Evolutionary conservation across 2,113 vertebrate species (phyloP).

Genomic region (Mastomys coucha): DNA sequence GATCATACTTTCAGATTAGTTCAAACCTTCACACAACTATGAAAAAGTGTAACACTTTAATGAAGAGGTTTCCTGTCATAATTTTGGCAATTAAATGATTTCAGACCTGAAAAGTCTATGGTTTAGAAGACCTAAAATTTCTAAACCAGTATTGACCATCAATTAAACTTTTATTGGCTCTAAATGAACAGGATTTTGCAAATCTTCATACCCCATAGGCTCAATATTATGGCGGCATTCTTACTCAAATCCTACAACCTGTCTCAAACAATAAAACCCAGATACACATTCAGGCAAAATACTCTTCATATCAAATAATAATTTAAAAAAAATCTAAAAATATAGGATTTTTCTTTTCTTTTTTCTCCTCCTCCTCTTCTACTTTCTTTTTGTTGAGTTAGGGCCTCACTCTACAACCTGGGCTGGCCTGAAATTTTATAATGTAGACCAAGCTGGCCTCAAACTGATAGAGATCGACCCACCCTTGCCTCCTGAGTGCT

Average conservation of each 20-base stretch:
- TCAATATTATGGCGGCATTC: conserved; percentile 58
- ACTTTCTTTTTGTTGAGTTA: not conserved
- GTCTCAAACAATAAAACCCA: not conserved
- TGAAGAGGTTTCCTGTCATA: conserved; percentile 81
- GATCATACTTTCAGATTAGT: conserved; percentile 75
- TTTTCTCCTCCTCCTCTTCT: too few relatives aligned
- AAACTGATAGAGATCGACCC: not conserved
- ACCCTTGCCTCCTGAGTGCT: not conserved
- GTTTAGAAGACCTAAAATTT: conserved; percentile 85
- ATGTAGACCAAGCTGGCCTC: not conserved
- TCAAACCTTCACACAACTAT: conserved; percentile 82
- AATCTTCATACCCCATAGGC: conserved; percentile 78
- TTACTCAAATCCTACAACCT: not conserved
- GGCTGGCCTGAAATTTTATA: not conserved
- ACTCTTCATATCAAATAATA: not conserved
- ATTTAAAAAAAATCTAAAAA: not conserved
- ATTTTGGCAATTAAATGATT: conserved; percentile 87
- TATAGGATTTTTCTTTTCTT: not conserved
- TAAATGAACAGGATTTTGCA: conserved; percentile 84
- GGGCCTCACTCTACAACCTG: not conserved
- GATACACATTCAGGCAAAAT: not conserved
- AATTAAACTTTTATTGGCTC: conserved; percentile 86
- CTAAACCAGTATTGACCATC: conserved; percentile 86
- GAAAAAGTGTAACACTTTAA: conserved; percentile 84
- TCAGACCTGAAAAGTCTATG: conserved; percentile 82